phyloP scores from a whole-genome alignment of 2,113 vertebrate species.

The Myotis lucifugus region DNA sequence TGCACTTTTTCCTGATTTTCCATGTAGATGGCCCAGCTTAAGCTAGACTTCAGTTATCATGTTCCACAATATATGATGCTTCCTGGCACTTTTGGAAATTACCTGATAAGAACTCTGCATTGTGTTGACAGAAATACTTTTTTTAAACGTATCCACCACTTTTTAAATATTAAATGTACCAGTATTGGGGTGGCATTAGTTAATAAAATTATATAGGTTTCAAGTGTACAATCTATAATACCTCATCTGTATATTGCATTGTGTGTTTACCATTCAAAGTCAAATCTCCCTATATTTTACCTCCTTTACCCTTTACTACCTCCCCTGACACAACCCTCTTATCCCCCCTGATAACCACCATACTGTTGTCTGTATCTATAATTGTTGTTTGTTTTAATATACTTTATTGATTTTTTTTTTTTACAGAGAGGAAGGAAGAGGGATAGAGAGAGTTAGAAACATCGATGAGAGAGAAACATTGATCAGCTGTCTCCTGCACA shows the following conservation, averaged over 20 bases:
- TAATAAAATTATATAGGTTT: background rate
- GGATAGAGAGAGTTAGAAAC: no score
- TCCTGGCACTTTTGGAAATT: background rate
- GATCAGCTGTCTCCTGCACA: no score
- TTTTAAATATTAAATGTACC: background rate
- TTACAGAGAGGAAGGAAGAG: no score
- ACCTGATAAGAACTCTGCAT: background rate
- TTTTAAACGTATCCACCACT: background rate
- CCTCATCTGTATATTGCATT: background rate
- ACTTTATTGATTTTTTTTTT: no score
- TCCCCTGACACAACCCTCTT: background rate
- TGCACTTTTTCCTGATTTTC: background rate
- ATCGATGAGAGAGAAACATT: no score
- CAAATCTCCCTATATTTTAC: background rate
- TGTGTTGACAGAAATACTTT: background rate
- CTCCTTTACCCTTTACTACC: background rate
- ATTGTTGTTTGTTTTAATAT: background rate
- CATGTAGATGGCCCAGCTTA: background rate
- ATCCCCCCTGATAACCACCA: background rate
- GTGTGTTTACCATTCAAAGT: background rate
- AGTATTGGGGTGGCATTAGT: background rate
- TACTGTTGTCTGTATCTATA: background rate
- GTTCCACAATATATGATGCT: background rate
- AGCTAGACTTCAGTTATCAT: background rate
- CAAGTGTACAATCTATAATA: background rate